Conservation (phyloP, 2,113 vertebrate genomes). For the Eurypyga helias region DNA sequence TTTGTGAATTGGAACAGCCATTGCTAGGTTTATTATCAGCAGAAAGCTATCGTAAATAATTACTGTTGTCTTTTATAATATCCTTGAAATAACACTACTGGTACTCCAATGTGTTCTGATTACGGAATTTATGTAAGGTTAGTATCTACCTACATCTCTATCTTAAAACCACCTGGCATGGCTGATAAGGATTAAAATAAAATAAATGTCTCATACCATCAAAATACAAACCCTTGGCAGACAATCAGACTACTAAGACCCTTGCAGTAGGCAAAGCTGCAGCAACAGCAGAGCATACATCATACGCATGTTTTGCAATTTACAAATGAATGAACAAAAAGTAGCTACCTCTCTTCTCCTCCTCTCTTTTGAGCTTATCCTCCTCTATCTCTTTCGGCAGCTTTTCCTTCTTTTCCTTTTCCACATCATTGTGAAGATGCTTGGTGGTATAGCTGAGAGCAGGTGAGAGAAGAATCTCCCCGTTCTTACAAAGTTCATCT, state of each 20-base stretch:
- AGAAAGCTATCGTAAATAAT: background rate
- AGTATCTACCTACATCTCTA: background rate
- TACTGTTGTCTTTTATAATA: background rate
- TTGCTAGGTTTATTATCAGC: background rate
- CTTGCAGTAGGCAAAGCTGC: background rate
- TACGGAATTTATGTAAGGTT: background rate
- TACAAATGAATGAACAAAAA: conserved; percentile 10
- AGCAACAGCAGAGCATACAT: background rate
- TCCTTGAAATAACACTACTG: background rate
- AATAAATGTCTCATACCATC: background rate
- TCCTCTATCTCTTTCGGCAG: conserved; percentile 96
- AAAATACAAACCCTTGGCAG: background rate
- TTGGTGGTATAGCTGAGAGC: conserved; percentile 97
- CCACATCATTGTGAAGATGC: conserved; percentile 95
- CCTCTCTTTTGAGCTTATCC: conserved; percentile 96
- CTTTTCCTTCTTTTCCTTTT: conserved; percentile 98
- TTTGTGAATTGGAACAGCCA: background rate
- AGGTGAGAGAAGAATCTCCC: conserved; percentile 95
- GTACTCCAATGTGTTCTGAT: background rate
- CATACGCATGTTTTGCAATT: background rate
- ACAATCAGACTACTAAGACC: background rate
- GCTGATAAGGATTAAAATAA: background rate
- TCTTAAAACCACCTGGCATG: background rate
- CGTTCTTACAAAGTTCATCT: conserved; percentile 98
- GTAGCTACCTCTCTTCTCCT: conserved; percentile 93